Percentiles rank a stretch among this genome's conserved stretches.
Evolutionary conservation across 2,797 vertebrate genomes (phyloP).

Genomic region (Anniella stebbinsi): DNA sequence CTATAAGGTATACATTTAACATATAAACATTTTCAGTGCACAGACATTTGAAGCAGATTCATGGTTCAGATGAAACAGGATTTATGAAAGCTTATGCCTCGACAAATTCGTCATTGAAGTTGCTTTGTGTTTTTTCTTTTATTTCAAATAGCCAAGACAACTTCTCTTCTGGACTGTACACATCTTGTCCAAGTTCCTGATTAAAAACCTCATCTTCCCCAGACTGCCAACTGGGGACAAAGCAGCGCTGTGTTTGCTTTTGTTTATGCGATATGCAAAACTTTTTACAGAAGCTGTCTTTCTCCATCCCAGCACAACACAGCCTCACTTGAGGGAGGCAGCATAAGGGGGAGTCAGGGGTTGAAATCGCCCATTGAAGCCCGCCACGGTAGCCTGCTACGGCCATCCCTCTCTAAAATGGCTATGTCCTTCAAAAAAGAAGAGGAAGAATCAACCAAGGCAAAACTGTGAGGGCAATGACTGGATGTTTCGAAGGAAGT

Average conservation of each 20-base stretch:
- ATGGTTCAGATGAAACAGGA: not conserved
- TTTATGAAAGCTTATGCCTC: not conserved
- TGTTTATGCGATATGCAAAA: not conserved
- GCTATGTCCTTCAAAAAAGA: not conserved
- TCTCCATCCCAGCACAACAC: not conserved
- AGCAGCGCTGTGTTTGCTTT: not conserved
- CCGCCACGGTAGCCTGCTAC: not conserved
- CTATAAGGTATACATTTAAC: not conserved
- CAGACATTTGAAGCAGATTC: not conserved
- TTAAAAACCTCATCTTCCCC: not conserved
- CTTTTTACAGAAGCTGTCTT: not conserved
- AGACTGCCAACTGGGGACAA: not conserved
- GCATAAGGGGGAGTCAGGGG: not conserved
- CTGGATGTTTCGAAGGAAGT: not conserved
- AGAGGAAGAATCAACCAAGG: not conserved
- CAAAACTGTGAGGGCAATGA: not conserved
- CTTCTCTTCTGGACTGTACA: not conserved
- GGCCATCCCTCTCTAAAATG: not conserved
- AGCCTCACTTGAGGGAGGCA: not conserved
- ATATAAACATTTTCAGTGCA: not conserved
- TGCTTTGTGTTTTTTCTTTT: not conserved
- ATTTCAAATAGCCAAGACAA: not conserved
- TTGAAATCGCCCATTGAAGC: not conserved
- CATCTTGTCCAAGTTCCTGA: not conserved
- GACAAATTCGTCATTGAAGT: not conserved